Base-by-base conservation (phyloP, 1,140 invertebrate genomes). In the Cataglyphis hispanica region DNA sequence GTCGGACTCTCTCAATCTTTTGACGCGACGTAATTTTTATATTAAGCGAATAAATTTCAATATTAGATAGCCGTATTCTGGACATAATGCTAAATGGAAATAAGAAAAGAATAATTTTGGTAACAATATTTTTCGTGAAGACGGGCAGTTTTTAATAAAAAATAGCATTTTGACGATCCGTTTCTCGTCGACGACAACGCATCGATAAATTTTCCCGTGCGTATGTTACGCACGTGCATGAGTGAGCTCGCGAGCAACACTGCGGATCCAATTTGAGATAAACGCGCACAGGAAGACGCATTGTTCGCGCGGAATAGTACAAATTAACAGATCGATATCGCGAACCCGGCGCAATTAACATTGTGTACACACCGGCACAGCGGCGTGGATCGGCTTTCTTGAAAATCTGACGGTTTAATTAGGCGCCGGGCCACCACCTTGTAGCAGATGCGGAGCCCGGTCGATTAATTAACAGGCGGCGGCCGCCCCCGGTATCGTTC, bases 361-460 rank as follows among this genome's bases (percentile, higher is more conserved):
- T 91, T 93, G 92, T 92, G 86, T 91, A 91, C 88, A 91, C 88
- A 91, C 77, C 85, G 72, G 81, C 61, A 60, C 63, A 67, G 67
- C 40, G 19, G 34, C 75, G 76, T 64, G 83, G 89, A 90, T 87
- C 84, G 88, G 84, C 88, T 90, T 91, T 88, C 90, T 91, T 91
- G 86, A 90, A 85, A 91, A 91, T 91, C 90, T 92, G 91, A 91
- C 87, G 91, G 87, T 91, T 91, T 91, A 91, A 91, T 91, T 91
- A 90, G 91, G 87, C 87, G 89, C 66, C 66, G 78, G 46, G 27
- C 63, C 61, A 56, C 77, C 87, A 83, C 87, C 84, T 87, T 90
- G 85, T 66, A 72, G 90, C 90, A 89, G 90, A 91, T 89, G 89
- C 76, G 78, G 83, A 56, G 84, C 37, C 43, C 22, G 10, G 67